A percentile compares a stretch with the other conserved stretches of the same genome.
phyloP scores from a whole-genome alignment of 2,888 invertebrate species.

The Dolomedes plantarius region DNA sequence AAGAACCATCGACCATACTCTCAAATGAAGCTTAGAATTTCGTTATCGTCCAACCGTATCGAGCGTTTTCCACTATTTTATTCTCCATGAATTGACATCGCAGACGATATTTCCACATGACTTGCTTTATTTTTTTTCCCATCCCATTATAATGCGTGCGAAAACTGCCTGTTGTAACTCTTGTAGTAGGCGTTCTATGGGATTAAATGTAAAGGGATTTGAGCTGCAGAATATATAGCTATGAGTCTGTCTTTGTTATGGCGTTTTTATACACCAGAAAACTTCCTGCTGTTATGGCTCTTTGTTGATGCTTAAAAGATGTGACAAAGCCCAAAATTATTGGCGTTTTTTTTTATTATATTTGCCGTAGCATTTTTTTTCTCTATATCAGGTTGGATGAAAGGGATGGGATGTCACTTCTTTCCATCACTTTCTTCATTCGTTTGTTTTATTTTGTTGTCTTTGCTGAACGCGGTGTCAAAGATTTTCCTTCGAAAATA shows the following conservation, averaged over 20 bases:
- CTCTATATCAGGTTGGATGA: too few relatives aligned
- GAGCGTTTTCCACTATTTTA: not conserved
- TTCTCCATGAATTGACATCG: not conserved
- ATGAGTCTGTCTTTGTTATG: not conserved
- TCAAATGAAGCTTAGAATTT: not conserved
- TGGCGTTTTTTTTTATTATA: not conserved
- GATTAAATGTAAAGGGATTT: not conserved
- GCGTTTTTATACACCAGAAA: not conserved
- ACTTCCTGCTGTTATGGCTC: not conserved
- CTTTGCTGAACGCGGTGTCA: too few relatives aligned
- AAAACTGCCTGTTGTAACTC: constrained; percentile 1
- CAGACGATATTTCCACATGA: constrained; percentile 24
- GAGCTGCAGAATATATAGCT: not conserved
- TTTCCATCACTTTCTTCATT: too few relatives aligned
- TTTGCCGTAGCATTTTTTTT: not conserved
- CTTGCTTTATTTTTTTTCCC: not conserved
- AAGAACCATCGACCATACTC: not conserved
- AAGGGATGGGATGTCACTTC: too few relatives aligned
- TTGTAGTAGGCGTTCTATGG: not conserved
- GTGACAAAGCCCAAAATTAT: not conserved
- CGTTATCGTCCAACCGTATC: constrained; percentile 8
- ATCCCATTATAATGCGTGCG: constrained; percentile 8
- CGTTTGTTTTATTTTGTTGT: too few relatives aligned
- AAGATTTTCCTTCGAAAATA: too few relatives aligned
- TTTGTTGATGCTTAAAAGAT: not conserved